A percentile compares a stretch with the other conserved stretches of the same genome.
These are phyloP conservation scores for Gymnoscelis rufifasciata DNA, from an alignment of 2,888 invertebrate genomes.

Conservation along the genomic window DNA sequence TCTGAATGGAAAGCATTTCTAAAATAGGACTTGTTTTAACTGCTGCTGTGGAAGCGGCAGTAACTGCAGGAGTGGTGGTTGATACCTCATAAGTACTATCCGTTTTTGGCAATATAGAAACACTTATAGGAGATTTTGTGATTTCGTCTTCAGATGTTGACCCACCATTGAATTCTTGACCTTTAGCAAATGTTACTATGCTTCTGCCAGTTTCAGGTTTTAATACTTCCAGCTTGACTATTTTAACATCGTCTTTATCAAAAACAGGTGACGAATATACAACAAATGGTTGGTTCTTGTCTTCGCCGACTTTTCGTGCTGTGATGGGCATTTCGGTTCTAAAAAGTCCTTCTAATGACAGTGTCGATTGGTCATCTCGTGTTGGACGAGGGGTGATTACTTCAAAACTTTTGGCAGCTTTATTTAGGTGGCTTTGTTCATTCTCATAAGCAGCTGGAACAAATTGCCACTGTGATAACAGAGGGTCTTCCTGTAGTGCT, in stretches of 20 bases:
- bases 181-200: constrained; percentile 62
- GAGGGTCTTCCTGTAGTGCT: constrained; percentile 41
- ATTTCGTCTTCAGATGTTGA: constrained; percentile 44
- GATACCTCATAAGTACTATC: constrained; percentile 32
- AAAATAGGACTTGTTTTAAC: constrained; percentile 34
- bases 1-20: constrained; percentile 33
- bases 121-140: constrained; percentile 47
- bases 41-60: constrained; percentile 29
- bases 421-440: constrained; percentile 42
- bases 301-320: constrained; percentile 45
- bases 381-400: constrained; percentile 59
- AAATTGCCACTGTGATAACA: constrained; percentile 62
- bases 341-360: constrained; percentile 83
- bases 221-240: constrained; percentile 53
- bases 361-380: constrained; percentile 80
- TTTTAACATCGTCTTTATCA: constrained; percentile 52
- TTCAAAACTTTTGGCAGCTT: constrained; percentile 54
- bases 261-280: constrained; percentile 67
- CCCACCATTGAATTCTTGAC: constrained; percentile 59
- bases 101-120: constrained; percentile 43
- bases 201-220: constrained; percentile 56
- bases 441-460: constrained; percentile 73
- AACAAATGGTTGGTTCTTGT: constrained; percentile 61
- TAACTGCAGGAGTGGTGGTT: constrained; percentile 26
- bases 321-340: constrained; percentile 70